phyloP scores from a whole-genome alignment of 2,113 vertebrate genomes.

The Burhinus oedicnemus region DNA sequence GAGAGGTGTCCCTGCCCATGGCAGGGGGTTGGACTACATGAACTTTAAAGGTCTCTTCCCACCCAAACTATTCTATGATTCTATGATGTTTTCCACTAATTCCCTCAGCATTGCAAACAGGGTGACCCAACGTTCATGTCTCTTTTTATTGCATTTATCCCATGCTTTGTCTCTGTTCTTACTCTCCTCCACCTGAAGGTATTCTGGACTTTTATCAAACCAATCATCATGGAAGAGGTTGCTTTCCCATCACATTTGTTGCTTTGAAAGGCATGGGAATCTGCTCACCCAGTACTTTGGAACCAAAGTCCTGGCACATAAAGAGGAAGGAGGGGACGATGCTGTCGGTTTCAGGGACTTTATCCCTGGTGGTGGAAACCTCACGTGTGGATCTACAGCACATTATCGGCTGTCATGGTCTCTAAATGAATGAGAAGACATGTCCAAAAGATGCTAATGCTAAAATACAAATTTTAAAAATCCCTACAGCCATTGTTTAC shows the following conservation, averaged over 20 bases:
- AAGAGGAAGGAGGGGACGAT: not conserved
- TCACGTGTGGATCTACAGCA: not conserved
- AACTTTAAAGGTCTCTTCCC: not conserved
- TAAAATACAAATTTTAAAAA: not conserved
- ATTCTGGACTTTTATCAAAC: not conserved
- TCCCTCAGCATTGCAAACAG: not conserved
- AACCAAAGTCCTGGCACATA: no score
- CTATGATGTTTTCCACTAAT: not conserved
- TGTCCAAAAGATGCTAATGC: not conserved
- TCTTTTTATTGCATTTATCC: not conserved
- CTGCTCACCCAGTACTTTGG: no score
- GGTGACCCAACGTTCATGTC: no score
- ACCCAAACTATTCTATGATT: not conserved
- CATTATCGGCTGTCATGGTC: accelerated
- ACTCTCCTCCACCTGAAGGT: not conserved
- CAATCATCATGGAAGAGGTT: accelerated
- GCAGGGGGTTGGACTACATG: not conserved
- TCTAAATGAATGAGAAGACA: accelerated
- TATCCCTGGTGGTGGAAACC: not conserved
- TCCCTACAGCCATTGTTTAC: not conserved
- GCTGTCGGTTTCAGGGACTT: not conserved
- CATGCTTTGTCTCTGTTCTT: not conserved
- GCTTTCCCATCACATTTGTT: not conserved
- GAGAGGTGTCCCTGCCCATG: not conserved
- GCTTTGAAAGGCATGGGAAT: accelerated